Base-by-base conservation (phyloP, 2,888 invertebrate genomes). In the Silvanus unidentatus region DNA sequence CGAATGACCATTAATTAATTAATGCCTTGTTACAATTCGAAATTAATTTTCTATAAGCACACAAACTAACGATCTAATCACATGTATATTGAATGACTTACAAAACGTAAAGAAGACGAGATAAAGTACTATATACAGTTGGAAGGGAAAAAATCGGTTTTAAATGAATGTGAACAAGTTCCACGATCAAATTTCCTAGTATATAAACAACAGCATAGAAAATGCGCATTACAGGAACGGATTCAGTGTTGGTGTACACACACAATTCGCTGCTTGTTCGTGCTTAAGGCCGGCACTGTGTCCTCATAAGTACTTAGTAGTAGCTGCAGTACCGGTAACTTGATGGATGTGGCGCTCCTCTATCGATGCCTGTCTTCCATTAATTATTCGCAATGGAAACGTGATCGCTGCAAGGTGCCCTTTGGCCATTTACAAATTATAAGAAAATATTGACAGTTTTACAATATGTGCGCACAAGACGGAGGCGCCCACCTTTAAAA, bases 291-390 rank as follows among this genome's bases (percentile, higher is more conserved):
- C 22, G 22, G 22, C 22, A 3, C 22, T 22, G 22, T 22, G 32
- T 11, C n/a, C 6, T 32, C 5, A 44, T 42, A 47, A 44, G 40
- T 41, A 44, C 44, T 37, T 35, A 32, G 47, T 41, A 47, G 49
- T 45, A 46, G 45, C 48, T 48, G 54, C 45, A 50, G 48, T 53
- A 53, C 56, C 50, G 56, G 54, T 56, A 54, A 52, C 53, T 54
- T 56, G 54, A 56, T 56, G 54, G 56, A 56, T 56, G 56, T 52
- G 51, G 54, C 56, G 53, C 49, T 55, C 50, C 50, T 52, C 3
- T 22, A 53, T 50, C 54, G 54, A 50, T 49, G 53, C 49, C 50
- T 51, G 52, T 52, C 57, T 49, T 50, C 54, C 56, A 56, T 56
- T 57, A 57, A 55, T 55, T 57, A 55, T 55, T 13, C n/a, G 22